A percentile compares a stretch with the other conserved stretches of the same genome.
phyloP scores from a whole-genome alignment of 2,797 vertebrate species.

The Anguilla obscura region DNA sequence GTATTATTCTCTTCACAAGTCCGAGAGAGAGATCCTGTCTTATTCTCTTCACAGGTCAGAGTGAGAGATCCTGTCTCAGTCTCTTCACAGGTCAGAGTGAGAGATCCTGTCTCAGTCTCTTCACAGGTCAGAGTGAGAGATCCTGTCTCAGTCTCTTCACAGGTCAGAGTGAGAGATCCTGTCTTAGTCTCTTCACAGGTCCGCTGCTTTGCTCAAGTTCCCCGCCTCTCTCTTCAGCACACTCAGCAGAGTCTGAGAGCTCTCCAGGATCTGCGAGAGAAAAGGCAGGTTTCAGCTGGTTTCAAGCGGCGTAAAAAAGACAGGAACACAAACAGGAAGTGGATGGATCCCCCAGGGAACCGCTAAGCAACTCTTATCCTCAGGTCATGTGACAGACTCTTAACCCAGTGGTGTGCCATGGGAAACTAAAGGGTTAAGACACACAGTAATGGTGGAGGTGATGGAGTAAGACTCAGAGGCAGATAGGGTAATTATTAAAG shows the following conservation, averaged over 20 bases:
- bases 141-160: conserved; percentile 55
- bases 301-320: background rate
- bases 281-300: background rate
- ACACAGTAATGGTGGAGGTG: background rate
- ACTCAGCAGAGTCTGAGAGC: conserved; percentile 86
- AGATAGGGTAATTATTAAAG: background rate
- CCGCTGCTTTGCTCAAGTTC: conserved; percentile 78
- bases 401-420: background rate
- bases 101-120: too few relatives aligned
- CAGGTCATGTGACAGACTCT: background rate
- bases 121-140: background rate
- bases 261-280: conserved; percentile 85
- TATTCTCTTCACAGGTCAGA: too few relatives aligned
- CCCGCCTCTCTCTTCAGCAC: conserved; percentile 84
- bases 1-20: too few relatives aligned
- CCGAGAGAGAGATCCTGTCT: too few relatives aligned
- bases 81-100: too few relatives aligned
- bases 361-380: background rate
- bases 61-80: too few relatives aligned
- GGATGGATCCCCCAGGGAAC: background rate
- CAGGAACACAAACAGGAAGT: background rate
- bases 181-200: conserved; percentile 39
- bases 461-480: background rate
- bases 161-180: conserved; percentile 49
- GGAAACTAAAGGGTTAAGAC: background rate